phyloP scores from a whole-genome alignment of 2,797 vertebrate species.

The Sitta carolinensis region DNA sequence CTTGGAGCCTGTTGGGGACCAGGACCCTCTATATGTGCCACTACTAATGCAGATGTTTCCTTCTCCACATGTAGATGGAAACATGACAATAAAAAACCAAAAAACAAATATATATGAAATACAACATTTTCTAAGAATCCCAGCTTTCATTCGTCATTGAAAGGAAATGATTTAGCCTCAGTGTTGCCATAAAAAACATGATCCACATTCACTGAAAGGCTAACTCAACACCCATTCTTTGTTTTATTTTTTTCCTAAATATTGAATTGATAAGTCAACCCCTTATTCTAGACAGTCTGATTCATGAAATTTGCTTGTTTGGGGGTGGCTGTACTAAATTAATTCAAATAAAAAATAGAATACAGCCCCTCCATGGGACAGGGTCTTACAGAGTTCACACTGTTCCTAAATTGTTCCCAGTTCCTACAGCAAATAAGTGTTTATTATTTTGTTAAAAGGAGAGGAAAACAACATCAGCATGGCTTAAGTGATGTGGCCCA shows the following conservation, averaged over 20 bases:
- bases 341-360: background rate
- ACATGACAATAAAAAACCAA: background rate
- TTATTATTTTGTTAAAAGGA: constrained; percentile 38
- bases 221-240: background rate
- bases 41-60: background rate
- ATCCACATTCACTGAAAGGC: background rate
- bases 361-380: background rate
- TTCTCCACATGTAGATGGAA: background rate
- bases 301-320: background rate
- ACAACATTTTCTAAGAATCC: background rate
- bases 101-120: background rate
- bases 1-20: background rate
- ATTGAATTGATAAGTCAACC: background rate
- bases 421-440: background rate
- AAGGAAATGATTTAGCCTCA: background rate
- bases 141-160: background rate
- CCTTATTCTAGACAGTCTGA: background rate
- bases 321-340: background rate
- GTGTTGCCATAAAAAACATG: background rate
- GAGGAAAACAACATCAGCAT: background rate
- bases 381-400: background rate
- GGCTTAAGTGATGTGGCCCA: background rate
- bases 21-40: background rate
- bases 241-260: background rate
- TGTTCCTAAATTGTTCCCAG: background rate